phyloP scores from a whole-genome alignment of 2,113 vertebrate genomes.

The Thalassarche chlororhynchos region DNA sequence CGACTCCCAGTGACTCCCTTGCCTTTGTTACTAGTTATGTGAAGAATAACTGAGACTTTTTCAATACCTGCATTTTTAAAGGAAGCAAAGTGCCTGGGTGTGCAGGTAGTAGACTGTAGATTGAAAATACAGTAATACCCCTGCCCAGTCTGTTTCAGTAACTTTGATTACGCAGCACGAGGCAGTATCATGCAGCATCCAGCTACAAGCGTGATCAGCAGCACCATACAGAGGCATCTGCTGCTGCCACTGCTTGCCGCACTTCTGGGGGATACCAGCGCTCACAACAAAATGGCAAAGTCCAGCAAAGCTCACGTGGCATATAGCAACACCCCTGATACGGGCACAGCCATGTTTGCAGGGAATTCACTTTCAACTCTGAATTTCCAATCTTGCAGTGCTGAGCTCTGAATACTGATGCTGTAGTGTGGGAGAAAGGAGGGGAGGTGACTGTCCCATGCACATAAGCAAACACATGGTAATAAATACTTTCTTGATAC shows the following conservation, averaged over 20 bases:
- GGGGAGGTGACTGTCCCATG: background rate
- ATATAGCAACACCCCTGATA: background rate
- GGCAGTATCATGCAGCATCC: background rate
- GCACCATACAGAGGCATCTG: background rate
- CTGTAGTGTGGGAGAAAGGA: background rate
- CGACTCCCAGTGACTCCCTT: background rate
- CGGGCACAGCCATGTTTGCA: background rate
- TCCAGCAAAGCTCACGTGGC: background rate
- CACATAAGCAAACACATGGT: background rate
- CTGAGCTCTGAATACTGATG: background rate
- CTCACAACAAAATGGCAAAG: background rate
- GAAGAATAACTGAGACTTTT: background rate
- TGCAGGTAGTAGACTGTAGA: background rate
- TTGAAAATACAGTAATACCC: background rate
- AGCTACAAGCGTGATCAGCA: accelerated
- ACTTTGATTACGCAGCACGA: background rate
- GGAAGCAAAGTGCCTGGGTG: background rate
- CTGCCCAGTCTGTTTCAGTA: background rate
- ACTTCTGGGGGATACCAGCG: accelerated
- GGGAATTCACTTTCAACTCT: background rate
- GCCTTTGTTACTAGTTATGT: background rate
- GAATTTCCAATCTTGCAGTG: background rate
- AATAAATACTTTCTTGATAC: background rate
- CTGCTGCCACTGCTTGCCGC: background rate
- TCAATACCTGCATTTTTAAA: background rate